phyloP scores from a whole-genome alignment of 1,140 invertebrate genomes.

The Oedothorax gibbosus region DNA sequence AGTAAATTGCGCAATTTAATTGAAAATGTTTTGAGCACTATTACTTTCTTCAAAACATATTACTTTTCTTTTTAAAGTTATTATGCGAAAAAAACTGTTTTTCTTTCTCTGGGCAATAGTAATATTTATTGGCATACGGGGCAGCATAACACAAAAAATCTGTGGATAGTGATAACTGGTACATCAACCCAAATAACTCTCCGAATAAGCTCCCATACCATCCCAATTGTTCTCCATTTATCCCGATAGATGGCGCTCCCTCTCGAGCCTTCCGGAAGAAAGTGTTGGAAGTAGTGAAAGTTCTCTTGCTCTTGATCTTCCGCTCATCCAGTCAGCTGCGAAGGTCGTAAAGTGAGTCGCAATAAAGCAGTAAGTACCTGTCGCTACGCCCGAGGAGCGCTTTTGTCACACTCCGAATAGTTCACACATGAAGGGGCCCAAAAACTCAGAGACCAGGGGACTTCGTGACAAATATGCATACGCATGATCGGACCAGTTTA shows the following conservation, averaged over 20 bases:
- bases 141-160: no score
- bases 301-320: slow-evolving; percentile 15
- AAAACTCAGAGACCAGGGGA: slow-evolving; percentile 17
- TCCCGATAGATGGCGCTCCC: slow-evolving; percentile 36
- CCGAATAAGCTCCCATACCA: no score
- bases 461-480: slow-evolving; percentile 56
- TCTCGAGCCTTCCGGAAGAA: background rate
- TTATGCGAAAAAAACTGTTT: no score
- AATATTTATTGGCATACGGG: no score
- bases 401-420: slow-evolving; percentile 54
- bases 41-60: no score
- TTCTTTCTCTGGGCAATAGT: no score
- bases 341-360: slow-evolving; percentile 54
- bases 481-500: slow-evolving; percentile 54
- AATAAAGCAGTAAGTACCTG: slow-evolving; percentile 56
- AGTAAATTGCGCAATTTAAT: no score
- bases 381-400: slow-evolving; percentile 52
- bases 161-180: no score
- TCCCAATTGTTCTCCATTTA: background rate
- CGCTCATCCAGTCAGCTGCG: slow-evolving; percentile 47
- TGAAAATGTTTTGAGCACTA: no score
- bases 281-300: background rate
- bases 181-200: no score
- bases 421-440: slow-evolving; percentile 50
- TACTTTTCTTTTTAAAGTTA: no score